phyloP scores from a whole-genome alignment of 2,797 vertebrate species.

The Hemibagrus guttatus region DNA sequence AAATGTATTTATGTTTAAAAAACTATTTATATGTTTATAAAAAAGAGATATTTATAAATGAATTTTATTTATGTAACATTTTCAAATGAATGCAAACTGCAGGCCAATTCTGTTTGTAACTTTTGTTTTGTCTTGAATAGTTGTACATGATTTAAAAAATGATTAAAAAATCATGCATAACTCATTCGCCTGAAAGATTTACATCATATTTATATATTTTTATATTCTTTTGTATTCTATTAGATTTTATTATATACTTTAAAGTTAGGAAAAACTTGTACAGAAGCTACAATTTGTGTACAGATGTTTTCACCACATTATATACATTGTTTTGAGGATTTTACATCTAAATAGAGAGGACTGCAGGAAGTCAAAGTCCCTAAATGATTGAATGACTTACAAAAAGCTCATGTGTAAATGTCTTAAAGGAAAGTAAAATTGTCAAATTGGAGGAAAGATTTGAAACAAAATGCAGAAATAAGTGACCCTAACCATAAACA shows the following conservation, averaged over 20 bases:
- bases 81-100: conserved; percentile 88
- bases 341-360: background rate
- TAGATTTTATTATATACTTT: background rate
- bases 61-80: conserved; percentile 99
- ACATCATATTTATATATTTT: background rate
- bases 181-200: conserved; percentile 15
- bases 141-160: conserved; percentile 83
- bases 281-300: background rate
- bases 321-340: background rate
- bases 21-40: conserved; percentile 99
- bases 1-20: conserved; percentile 99
- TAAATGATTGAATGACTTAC: background rate
- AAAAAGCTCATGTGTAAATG: background rate
- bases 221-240: background rate
- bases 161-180: conserved; percentile 77
- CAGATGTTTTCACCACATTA: background rate
- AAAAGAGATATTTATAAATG: conserved; percentile 99
- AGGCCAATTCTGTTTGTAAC: conserved; percentile 92
- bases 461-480: background rate
- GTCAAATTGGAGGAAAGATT: background rate
- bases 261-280: background rate
- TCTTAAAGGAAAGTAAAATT: background rate
- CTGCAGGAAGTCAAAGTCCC: background rate
- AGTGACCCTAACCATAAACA: background rate
- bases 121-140: conserved; percentile 88